A percentile compares a stretch with the other conserved stretches of the same genome.
These are phyloP conservation scores for Drosophila monieri DNA, from an alignment of 2,888 invertebrate species.

Conservation along the genomic window DNA sequence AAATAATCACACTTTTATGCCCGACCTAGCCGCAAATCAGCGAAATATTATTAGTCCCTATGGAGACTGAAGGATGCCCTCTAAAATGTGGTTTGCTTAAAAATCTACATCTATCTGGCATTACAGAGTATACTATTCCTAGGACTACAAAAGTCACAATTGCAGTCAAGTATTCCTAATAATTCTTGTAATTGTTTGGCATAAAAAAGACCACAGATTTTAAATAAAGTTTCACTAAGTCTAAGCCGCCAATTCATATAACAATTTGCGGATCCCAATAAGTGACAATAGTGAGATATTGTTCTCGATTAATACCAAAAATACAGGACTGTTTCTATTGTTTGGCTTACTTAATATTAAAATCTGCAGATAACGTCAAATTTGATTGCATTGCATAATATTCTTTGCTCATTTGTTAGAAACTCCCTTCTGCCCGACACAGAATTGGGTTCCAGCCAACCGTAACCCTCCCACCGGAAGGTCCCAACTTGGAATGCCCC, in stretches of 20 bases:
- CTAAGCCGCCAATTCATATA: constrained; percentile 33
- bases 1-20: constrained; percentile 66
- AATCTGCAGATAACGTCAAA: constrained; percentile 13
- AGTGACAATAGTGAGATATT: constrained; percentile 14
- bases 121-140: neutral
- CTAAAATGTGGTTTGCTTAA: neutral
- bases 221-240: constrained; percentile 26
- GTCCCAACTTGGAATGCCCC: constrained; percentile 60
- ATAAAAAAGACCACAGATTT: constrained; percentile 27
- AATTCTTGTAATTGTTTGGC: constrained; percentile 19
- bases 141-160: too few species aligned
- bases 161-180: neutral
- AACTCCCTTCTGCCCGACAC: neutral
- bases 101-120: neutral
- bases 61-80: constrained; percentile 21
- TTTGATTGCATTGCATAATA: constrained; percentile 12
- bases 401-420: constrained; percentile 34
- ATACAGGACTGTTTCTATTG: constrained; percentile 11
- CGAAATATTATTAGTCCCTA: constrained; percentile 24
- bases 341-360: neutral
- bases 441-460: neutral
- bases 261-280: constrained; percentile 49
- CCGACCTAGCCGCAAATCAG: constrained; percentile 33
- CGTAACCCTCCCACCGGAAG: constrained; percentile 13
- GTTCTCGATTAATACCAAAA: constrained; percentile 38